Evolutionary conservation across 2,888 invertebrate genomes (phyloP).

Genomic region (Cerastoderma edule): DNA sequence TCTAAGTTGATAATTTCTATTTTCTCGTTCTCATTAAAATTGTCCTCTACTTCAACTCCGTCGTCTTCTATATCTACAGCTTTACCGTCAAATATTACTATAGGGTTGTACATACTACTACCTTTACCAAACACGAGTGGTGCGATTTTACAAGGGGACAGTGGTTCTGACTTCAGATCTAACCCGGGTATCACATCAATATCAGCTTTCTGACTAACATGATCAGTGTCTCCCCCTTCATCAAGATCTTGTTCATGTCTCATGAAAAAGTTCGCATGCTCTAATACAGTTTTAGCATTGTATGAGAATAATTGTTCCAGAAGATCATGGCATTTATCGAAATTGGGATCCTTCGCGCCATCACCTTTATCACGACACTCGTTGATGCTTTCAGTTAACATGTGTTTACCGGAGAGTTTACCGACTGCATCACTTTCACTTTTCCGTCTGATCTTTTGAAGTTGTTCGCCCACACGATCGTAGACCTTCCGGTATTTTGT

Average conservation of each 20-base stretch:
- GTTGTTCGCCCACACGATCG: conserved; percentile 1
- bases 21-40: not conserved
- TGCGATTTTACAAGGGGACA: not conserved
- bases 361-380: not conserved
- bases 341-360: not conserved
- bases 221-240: not conserved
- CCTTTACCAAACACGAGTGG: conserved; percentile 14
- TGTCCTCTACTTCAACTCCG: conserved; percentile 4
- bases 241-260: not conserved
- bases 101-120: conserved; percentile 20
- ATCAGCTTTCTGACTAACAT: not conserved
- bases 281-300: conserved; percentile 1
- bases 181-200: not conserved
- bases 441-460: conserved; percentile 5
- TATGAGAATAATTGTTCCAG: not conserved
- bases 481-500: not conserved
- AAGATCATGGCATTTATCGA: not conserved
- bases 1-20: conserved; percentile 10
- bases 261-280: conserved; percentile 14
- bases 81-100: conserved; percentile 13
- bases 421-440: conserved; percentile 9
- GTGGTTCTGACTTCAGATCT: not conserved
- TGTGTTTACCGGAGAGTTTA: no score
- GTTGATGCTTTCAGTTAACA: not conserved
- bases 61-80: conserved; percentile 10